These are phyloP conservation scores for Hyppa rectilinea DNA, from an alignment of 2,888 invertebrate species.

Conservation along the genomic window DNA sequence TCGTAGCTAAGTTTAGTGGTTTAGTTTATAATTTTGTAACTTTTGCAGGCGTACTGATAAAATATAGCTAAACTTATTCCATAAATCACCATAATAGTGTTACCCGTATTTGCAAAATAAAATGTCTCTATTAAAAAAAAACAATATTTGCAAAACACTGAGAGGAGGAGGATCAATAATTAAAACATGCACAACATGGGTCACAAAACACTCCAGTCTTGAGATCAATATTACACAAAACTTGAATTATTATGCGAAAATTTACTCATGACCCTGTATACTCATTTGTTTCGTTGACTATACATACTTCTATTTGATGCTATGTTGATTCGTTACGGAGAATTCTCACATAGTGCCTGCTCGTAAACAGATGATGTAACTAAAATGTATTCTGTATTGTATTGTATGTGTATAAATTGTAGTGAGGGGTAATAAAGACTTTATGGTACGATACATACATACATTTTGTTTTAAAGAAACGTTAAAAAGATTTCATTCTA, in stretches of 20 bases:
- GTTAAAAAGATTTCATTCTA: too few relatives aligned
- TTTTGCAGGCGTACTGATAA: too few relatives aligned
- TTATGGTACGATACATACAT: constrained; percentile 14
- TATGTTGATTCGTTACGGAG: constrained; percentile 47
- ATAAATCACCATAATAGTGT: too few relatives aligned
- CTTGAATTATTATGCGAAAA: background rate
- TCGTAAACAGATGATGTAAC: constrained; percentile 45
- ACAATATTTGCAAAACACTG: too few relatives aligned
- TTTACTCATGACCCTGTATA: background rate
- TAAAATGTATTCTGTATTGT: constrained; percentile 41
- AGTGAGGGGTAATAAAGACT: constrained; percentile 31
- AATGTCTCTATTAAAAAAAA: too few relatives aligned
- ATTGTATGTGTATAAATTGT: constrained; percentile 16
- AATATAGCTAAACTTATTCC: too few relatives aligned
- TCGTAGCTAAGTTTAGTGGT: too few relatives aligned
- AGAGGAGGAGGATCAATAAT: too few relatives aligned
- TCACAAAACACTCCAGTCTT: too few relatives aligned
- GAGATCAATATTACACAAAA: background rate
- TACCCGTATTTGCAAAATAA: too few relatives aligned
- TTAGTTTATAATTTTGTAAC: too few relatives aligned
- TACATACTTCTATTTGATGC: constrained; percentile 21
- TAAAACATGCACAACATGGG: too few relatives aligned
- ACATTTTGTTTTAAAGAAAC: background rate
- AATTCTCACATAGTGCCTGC: constrained; percentile 31
- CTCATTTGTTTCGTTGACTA: constrained; percentile 2